Conservation (phyloP, 2,888 invertebrate species). For the Ariolimax columbianus region DNA sequence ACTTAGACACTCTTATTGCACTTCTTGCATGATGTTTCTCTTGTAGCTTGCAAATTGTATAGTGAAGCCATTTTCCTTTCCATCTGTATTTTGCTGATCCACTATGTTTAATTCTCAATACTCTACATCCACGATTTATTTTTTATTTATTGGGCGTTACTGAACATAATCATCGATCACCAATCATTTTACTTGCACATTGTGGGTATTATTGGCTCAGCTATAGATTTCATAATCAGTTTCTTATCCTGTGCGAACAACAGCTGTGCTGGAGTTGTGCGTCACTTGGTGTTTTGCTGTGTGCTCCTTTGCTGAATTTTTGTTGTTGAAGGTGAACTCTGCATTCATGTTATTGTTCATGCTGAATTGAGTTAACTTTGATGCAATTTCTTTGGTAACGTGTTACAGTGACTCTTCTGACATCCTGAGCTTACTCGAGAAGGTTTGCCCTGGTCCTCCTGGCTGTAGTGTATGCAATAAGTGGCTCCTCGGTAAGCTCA, state of each 20-base stretch:
- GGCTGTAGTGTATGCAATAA: no score
- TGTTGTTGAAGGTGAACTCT: not conserved
- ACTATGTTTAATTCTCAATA: not conserved
- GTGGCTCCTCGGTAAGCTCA: no score
- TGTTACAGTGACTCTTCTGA: no score
- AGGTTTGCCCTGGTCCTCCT: no score
- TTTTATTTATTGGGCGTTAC: not conserved
- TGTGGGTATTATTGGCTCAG: not conserved
- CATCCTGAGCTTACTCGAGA: no score
- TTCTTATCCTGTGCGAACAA: not conserved
- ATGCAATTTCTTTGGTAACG: no score
- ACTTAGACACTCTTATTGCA: no score
- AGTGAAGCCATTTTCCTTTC: not conserved
- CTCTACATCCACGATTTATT: not conserved
- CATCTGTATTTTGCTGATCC: not conserved
- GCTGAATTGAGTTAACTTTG: no score
- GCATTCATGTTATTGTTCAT: no score
- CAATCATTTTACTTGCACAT: not conserved
- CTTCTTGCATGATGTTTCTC: no score
- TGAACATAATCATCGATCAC: not conserved
- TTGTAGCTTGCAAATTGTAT: no score
- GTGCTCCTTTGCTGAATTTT: not conserved
- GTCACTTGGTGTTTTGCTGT: not conserved
- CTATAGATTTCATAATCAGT: not conserved
- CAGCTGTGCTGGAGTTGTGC: slow-evolving; percentile 6